A percentile compares a stretch with the other conserved stretches of the same genome.
Conservation (phyloP, 2,888 invertebrate species). For the Cheilosia vulpina region DNA sequence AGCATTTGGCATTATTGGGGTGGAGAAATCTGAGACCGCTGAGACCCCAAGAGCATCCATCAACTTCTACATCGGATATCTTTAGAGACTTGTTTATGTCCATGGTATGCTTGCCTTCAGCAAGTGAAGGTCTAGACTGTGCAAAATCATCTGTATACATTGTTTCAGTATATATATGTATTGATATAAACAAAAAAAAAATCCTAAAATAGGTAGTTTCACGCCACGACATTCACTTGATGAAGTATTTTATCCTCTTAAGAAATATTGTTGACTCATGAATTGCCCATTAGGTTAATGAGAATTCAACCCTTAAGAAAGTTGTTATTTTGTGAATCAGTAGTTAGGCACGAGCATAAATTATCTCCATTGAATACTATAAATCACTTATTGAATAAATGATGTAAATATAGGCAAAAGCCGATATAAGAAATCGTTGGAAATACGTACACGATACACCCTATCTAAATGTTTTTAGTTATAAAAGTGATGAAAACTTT, state of each 20-base stretch:
- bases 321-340: conserved; percentile 5
- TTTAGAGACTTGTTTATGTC: no score
- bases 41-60: no score
- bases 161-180: no score
- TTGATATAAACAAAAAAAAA: no score
- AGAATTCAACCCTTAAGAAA: conserved; percentile 33
- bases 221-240: no score
- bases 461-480: not conserved
- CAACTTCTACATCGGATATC: no score
- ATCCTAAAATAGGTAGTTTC: no score
- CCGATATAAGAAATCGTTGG: not conserved
- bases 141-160: no score
- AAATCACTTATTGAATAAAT: conserved; percentile 22
- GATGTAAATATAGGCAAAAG: not conserved
- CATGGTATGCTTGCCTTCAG: no score
- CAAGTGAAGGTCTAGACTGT: no score
- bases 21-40: no score
- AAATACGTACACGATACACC: not conserved
- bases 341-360: not conserved
- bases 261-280: conserved; percentile 58
- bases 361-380: conserved; percentile 7
- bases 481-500: not conserved
- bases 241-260: conserved; percentile 1
- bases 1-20: no score
- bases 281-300: conserved; percentile 70